A percentile compares a stretch with the other conserved stretches of the same genome.
Conservation (phyloP, 2,797 vertebrate genomes). For the Avahi laniger region DNA sequence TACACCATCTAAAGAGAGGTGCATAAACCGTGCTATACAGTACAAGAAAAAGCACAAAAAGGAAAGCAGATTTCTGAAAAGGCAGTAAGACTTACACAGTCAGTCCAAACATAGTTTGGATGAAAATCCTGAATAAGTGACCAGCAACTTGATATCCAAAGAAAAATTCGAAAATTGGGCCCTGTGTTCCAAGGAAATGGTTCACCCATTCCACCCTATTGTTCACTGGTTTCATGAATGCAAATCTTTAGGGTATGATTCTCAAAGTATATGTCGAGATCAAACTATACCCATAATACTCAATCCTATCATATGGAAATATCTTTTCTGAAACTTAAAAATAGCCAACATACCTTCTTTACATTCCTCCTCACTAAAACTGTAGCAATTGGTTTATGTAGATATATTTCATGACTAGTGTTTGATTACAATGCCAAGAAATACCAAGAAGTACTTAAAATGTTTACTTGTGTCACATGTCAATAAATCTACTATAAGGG, state of each 20-base stretch:
- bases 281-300: conserved; percentile 61
- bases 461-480: conserved; percentile 49
- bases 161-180: conserved; percentile 81
- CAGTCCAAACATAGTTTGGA: conserved; percentile 71
- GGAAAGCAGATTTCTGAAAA: conserved; percentile 71
- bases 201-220: conserved; percentile 72
- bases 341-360: conserved; percentile 26
- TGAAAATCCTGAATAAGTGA: conserved; percentile 76
- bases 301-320: conserved; percentile 62
- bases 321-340: conserved; percentile 63
- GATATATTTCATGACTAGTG: conserved; percentile 62
- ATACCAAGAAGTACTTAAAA: conserved; percentile 55
- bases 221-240: conserved; percentile 76
- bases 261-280: conserved; percentile 33
- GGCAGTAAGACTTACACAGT: conserved; percentile 71
- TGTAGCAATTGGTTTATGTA: conserved; percentile 60
- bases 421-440: conserved; percentile 66
- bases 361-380: conserved; percentile 52
- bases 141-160: conserved; percentile 72
- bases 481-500: conserved; percentile 34
- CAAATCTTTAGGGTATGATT: conserved; percentile 39
- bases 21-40: conserved; percentile 81
- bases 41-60: conserved; percentile 80
- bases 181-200: conserved; percentile 77
- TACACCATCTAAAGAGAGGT: conserved; percentile 79